Percentiles rank a stretch among this genome's conserved stretches.
These are phyloP conservation scores for Zaprionus camerounensis DNA, from an alignment of 1,140 invertebrate species.

Conservation along the genomic window DNA sequence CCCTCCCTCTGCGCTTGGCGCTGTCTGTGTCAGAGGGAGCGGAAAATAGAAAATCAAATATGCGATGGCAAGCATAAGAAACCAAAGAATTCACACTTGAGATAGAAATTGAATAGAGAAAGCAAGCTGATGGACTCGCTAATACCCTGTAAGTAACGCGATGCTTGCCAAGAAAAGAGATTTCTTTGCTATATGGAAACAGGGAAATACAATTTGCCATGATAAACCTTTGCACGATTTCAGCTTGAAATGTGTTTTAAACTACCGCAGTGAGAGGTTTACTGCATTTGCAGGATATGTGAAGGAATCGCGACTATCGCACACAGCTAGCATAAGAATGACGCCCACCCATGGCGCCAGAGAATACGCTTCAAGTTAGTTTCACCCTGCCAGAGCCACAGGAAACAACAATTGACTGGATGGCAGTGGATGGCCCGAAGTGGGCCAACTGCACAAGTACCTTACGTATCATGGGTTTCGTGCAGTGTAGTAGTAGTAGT, in stretches of 20 bases:
- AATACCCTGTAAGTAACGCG: constrained; percentile 5
- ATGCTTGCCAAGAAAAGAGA: not conserved
- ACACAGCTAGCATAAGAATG: constrained; percentile 77
- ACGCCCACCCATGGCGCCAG: constrained; percentile 40
- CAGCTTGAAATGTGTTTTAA: not conserved
- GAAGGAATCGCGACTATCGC: constrained; percentile 62
- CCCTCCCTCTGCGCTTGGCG: too few species aligned
- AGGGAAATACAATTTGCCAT: not conserved
- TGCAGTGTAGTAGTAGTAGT: constrained; percentile 15
- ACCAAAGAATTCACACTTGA: constrained; percentile 54
- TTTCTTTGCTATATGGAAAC: not conserved
- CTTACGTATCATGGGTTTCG: constrained; percentile 35
- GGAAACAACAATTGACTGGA: constrained; percentile 57
- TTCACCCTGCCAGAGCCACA: constrained; percentile 67
- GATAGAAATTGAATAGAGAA: constrained; percentile 6
- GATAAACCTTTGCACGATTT: not conserved
- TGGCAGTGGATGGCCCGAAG: constrained; percentile 31
- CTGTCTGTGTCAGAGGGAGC: not conserved
- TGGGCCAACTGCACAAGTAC: constrained; percentile 18
- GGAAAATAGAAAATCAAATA: constrained; percentile 66
- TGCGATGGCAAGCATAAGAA: constrained; percentile 54
- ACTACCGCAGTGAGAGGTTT: not conserved
- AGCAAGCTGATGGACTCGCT: not conserved
- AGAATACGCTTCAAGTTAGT: constrained; percentile 59
- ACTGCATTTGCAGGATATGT: constrained; percentile 1